A percentile compares a stretch with the other conserved stretches of the same genome.
Conservation (phyloP, 2,113 vertebrate species). For the Dermatemys mawii region DNA sequence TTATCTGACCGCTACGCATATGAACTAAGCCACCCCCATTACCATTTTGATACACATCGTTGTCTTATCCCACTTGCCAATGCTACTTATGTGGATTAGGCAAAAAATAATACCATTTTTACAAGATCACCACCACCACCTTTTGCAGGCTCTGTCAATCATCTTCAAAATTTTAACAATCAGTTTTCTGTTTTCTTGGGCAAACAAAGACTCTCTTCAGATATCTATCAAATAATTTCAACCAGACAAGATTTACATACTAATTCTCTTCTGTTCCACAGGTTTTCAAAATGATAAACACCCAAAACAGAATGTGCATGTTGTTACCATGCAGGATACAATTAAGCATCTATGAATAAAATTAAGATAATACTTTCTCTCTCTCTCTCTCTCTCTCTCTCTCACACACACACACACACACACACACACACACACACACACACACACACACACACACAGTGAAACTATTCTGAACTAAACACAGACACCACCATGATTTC, state of each 20-base stretch:
- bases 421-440: too few relatives aligned
- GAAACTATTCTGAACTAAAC: conserved; percentile 18
- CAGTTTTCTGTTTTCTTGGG: conserved; percentile 68
- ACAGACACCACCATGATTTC: not conserved
- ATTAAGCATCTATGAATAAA: conserved; percentile 40
- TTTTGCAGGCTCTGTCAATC: conserved; percentile 59
- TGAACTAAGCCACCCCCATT: conserved; percentile 23
- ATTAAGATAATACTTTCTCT: conserved; percentile 47
- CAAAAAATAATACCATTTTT: conserved; percentile 52
- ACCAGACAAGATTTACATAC: conserved; percentile 56
- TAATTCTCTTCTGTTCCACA: conserved; percentile 45
- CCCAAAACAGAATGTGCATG: not conserved
- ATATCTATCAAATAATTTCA: conserved; percentile 79
- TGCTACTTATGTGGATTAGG: conserved; percentile 19
- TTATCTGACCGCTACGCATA: not conserved
- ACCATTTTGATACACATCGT: conserved; percentile 23
- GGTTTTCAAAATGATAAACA: conserved; percentile 28
- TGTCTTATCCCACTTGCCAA: not conserved
- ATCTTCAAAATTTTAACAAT: conserved; percentile 55
- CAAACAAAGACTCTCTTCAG: conserved; percentile 70
- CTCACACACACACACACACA: too few relatives aligned
- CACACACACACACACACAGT: not conserved
- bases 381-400: too few relatives aligned
- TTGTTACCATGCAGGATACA: conserved; percentile 55
- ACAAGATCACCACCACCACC: conserved; percentile 43